Percentiles rank a stretch among this genome's conserved stretches.
phyloP scores from a whole-genome alignment of 2,113 vertebrate genomes.

The Pterocles burchelli region DNA sequence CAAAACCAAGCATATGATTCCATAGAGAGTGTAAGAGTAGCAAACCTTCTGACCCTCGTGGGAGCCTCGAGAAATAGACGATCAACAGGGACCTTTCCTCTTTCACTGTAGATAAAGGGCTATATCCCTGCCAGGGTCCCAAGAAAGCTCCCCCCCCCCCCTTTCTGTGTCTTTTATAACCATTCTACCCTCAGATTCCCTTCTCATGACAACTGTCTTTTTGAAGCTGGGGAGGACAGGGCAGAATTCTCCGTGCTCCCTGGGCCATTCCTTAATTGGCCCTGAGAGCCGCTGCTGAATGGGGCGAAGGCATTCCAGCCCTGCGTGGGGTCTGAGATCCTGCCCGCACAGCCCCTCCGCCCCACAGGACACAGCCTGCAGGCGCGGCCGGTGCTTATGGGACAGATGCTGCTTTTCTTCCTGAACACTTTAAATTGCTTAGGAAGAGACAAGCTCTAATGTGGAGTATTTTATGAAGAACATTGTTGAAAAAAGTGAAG shows the following conservation, averaged over 20 bases:
- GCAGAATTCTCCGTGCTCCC: conserved; percentile 33
- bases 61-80: background rate
- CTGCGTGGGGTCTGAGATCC: background rate
- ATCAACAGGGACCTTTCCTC: background rate
- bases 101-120: background rate
- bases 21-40: background rate
- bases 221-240: background rate
- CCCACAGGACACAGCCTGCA: background rate
- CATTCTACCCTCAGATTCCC: background rate
- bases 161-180: conserved; percentile 19
- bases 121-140: background rate
- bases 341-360: background rate
- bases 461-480: background rate
- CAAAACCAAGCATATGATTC: background rate
- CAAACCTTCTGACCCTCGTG: background rate
- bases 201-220: background rate
- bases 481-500: background rate
- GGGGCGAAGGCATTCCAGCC: conserved; percentile 27
- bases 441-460: background rate
- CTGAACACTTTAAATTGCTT: background rate
- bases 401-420: background rate
- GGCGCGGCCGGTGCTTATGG: rapidly evolving
- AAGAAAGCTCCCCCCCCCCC: background rate
- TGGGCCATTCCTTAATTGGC: conserved; percentile 50
- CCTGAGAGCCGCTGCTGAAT: background rate